A percentile compares a stretch with the other conserved stretches of the same genome.
phyloP scores from a whole-genome alignment of 2,888 invertebrate species.

The Dermolepida albohirtum region DNA sequence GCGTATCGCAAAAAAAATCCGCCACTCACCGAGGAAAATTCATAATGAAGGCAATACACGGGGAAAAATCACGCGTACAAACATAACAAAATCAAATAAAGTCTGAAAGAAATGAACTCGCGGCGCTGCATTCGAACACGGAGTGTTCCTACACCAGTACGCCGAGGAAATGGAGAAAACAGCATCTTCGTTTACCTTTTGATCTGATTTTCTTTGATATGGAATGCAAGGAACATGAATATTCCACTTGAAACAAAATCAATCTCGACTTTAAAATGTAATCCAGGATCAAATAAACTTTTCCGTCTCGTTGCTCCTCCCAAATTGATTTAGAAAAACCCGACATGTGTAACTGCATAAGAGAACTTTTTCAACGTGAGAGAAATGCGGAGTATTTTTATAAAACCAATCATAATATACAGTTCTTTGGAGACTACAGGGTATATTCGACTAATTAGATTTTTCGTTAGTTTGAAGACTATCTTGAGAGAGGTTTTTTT shows the following conservation, averaged over 20 bases:
- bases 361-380: constrained; percentile 11
- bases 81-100: constrained; percentile 39
- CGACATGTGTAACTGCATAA: constrained; percentile 16
- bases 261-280: constrained; percentile 53
- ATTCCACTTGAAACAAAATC: constrained; percentile 57
- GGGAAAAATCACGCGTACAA: constrained; percentile 36
- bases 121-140: constrained; percentile 16
- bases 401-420: constrained; percentile 7
- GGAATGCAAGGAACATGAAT: constrained; percentile 55
- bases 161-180: constrained; percentile 43
- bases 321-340: constrained; percentile 41
- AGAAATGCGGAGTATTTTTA: constrained; percentile 3
- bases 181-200: constrained; percentile 50
- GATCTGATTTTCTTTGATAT: constrained; percentile 57
- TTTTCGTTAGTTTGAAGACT: too few species aligned
- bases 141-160: background rate
- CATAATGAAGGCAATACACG: constrained; percentile 35
- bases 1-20: constrained; percentile 29
- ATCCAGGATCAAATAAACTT: constrained; percentile 54
- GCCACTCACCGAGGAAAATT: constrained; percentile 26
- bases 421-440: background rate
- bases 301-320: constrained; percentile 43
- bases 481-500: too few species aligned
- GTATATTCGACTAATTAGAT: too few species aligned
- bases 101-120: constrained; percentile 32